Evolutionary conservation across 2,888 invertebrate genomes (phyloP), one percentile per base, ranked within the genome.

Genomic region (Tuberolachnus salignus): DNA sequence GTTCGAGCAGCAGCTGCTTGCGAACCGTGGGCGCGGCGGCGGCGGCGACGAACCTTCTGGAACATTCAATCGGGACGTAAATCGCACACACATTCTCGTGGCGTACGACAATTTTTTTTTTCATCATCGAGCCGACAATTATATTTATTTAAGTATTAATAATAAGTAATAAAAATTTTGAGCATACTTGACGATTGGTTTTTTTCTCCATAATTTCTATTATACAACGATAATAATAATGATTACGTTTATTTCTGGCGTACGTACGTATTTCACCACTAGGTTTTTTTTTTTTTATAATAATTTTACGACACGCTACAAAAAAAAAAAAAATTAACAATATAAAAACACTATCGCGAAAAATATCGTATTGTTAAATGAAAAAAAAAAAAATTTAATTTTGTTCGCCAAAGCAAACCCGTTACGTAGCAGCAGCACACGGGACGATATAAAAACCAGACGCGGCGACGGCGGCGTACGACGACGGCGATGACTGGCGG

Each of bases 1-100:
- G 16, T 51, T 63, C 26, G 46, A 63, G 55, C 67, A 75, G 72
- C 72, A 63, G 78, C 78, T 78, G 73, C 63, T 73, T 13, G 42
- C 42, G 14, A 57, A 51, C 21, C 57, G 78, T 69, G 78, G 78
- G 67, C 78, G 78, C 57, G 78, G 73, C 3, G 51, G 51, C 44
- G 44, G 49, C 49, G 19, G 59, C 69, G 10, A 21, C 64, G 66
- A 78, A 78, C 34, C 59, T 78, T 78, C 78, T 69, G 78, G 78
- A 78, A 78, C 67, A 44, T 78, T 78, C 78, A 61, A 78, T n/a
- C n/a, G 59, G 51, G n/a, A n/a, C n/a, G n/a, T n/a, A n/a, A n/a
- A n/a, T 59, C 53, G 1, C 9, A 26, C 10, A n/a, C 23, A 3
- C 1, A n/a, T 21, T 59, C 3, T 14, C 3, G 16, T n/a, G n/a